phyloP scores from a whole-genome alignment of 1,140 invertebrate species.

The Drosophila nebulosa region DNA sequence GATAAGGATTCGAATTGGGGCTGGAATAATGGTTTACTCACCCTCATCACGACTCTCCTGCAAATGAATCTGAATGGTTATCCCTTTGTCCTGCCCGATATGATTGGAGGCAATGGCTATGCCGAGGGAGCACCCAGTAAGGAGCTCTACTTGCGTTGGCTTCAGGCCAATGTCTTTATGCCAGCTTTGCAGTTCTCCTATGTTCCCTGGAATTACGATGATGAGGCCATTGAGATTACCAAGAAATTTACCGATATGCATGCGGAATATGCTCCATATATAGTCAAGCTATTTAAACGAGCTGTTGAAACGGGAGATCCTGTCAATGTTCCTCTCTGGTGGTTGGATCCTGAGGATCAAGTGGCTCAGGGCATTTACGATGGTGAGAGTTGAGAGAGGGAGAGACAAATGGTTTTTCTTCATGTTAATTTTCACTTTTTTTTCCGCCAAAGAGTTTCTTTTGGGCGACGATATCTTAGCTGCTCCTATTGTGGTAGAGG shows the following conservation, averaged over 20 bases:
- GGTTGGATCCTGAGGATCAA: slow-evolving; percentile 88
- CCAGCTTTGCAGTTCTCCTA: slow-evolving; percentile 94
- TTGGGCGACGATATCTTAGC: slow-evolving; percentile 91
- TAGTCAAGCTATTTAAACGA: slow-evolving; percentile 84
- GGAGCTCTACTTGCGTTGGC: slow-evolving; percentile 95
- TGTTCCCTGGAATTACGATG: slow-evolving; percentile 92
- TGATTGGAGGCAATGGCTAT: slow-evolving; percentile 95
- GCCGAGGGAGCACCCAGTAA: slow-evolving; percentile 84
- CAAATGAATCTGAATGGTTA: slow-evolving; percentile 93
- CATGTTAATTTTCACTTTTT: neutral
- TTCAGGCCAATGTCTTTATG: slow-evolving; percentile 93
- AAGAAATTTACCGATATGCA: slow-evolving; percentile 87
- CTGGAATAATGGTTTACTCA: slow-evolving; percentile 88
- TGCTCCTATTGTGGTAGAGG: slow-evolving; percentile 89
- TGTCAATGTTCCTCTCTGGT: slow-evolving; percentile 93
- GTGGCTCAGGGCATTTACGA: slow-evolving; percentile 86
- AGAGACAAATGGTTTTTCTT: neutral
- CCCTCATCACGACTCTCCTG: slow-evolving; percentile 90
- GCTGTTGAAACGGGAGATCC: slow-evolving; percentile 86
- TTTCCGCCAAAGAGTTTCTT: slow-evolving; percentile 86
- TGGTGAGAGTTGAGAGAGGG: slow-evolving; percentile 81
- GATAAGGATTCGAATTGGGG: slow-evolving; percentile 93
- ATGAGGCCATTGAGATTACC: slow-evolving; percentile 86
- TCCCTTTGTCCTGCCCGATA: slow-evolving; percentile 92
- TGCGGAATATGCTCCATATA: slow-evolving; percentile 84